phyloP scores from a whole-genome alignment of 2,797 vertebrate genomes.

The Periophthalmus magnuspinnatus region DNA sequence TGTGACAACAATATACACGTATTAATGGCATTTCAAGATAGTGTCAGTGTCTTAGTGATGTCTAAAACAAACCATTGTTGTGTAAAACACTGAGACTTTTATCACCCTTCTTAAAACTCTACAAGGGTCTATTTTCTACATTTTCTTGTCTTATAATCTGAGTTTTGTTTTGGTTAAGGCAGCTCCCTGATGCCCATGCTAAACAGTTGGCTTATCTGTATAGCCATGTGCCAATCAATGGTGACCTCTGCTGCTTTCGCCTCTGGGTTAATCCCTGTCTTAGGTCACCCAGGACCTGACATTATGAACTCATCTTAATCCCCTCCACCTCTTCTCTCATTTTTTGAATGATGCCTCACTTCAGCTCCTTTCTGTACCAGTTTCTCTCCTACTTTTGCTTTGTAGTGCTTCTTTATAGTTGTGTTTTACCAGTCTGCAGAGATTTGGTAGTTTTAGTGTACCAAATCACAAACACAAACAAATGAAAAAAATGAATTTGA shows the following conservation, averaged over 20 bases:
- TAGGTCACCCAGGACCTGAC: slow-evolving; percentile 58
- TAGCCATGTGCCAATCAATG: slow-evolving; percentile 59
- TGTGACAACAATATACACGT: not conserved
- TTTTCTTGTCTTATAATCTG: slow-evolving; percentile 9
- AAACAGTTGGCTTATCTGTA: slow-evolving; percentile 31
- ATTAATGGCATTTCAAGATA: not conserved
- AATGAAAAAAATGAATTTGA: slow-evolving; percentile 26
- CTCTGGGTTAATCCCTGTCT: slow-evolving; percentile 58
- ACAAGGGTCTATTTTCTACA: slow-evolving; percentile 4
- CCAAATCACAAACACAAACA: slow-evolving; percentile 19
- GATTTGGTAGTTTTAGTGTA: slow-evolving; percentile 22
- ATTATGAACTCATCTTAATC: slow-evolving; percentile 66
- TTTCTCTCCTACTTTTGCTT: slow-evolving; percentile 4
- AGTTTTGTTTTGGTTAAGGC: slow-evolving; percentile 26
- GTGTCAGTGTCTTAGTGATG: not conserved
- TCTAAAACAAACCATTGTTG: not conserved
- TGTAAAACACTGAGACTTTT: not conserved
- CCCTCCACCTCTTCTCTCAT: slow-evolving; percentile 54
- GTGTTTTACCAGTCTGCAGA: slow-evolving; percentile 20
- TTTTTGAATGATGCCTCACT: slow-evolving; percentile 58
- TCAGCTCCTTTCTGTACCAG: slow-evolving; percentile 8
- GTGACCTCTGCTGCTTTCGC: slow-evolving; percentile 67
- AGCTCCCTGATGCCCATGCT: slow-evolving; percentile 41
- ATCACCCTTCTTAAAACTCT: not conserved
- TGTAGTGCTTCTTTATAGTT: slow-evolving; percentile 8